Percentiles rank a stretch among this genome's conserved stretches.
These are phyloP conservation scores for Mesorhabditis spiculigera DNA, from an alignment of 2,888 invertebrate genomes.

Conservation along the genomic window DNA sequence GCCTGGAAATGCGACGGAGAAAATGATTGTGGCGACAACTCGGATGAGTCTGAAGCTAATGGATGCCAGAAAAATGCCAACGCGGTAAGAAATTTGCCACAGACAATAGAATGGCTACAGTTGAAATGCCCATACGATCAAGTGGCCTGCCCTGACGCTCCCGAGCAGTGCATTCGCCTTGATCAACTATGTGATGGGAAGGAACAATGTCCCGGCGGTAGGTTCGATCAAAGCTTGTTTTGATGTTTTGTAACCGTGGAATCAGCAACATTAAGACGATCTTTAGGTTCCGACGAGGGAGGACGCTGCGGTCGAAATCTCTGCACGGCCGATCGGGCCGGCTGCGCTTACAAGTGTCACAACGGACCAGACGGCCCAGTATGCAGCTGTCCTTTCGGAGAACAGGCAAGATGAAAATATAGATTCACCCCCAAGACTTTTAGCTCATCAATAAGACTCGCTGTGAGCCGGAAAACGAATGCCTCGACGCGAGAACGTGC, in stretches of 20 bases:
- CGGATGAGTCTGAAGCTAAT: conserved; percentile 45
- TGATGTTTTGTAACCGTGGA: no score
- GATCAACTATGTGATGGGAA: conserved; percentile 73
- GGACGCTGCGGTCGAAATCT: conserved; percentile 54
- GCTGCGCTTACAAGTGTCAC: conserved; percentile 61
- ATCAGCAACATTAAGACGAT: no score
- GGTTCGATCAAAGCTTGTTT: neutral
- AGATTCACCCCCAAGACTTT: neutral
- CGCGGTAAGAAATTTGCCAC: neutral
- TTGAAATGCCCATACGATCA: conserved; percentile 5
- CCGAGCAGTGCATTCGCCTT: conserved; percentile 71
- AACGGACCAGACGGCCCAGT: conserved; percentile 71
- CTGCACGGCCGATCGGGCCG: conserved; percentile 60
- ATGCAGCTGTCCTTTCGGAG: conserved; percentile 84
- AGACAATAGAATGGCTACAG: neutral
- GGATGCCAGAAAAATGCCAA: conserved; percentile 40
- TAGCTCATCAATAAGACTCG: conserved; percentile 51
- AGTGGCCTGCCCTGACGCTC: conserved; percentile 34
- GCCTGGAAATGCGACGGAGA: conserved; percentile 58
- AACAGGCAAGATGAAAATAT: conserved; percentile 66
- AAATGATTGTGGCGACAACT: conserved; percentile 56
- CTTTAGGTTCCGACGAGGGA: conserved; percentile 30
- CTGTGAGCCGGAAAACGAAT: conserved; percentile 56
- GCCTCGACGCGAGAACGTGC: conserved; percentile 74
- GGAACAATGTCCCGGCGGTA: conserved; percentile 92